Base-by-base conservation (phyloP, 2,113 vertebrate genomes). In the Melospiza georgiana region DNA sequence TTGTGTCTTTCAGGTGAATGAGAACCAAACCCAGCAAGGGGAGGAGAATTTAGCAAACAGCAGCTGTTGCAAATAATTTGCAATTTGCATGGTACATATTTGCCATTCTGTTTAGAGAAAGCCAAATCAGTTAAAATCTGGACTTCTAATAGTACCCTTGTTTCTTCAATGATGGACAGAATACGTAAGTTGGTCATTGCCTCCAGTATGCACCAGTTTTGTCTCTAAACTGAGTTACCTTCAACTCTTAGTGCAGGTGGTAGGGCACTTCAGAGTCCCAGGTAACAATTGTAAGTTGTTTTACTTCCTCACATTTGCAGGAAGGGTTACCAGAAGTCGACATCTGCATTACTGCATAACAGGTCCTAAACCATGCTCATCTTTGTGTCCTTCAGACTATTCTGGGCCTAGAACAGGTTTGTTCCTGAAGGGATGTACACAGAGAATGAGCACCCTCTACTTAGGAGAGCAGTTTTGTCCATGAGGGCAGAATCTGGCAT, bases 11-110 rank as follows among this genome's bases (percentile, higher is more conserved):
- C 67, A 55, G 35, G 15, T 80, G 23, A 66, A 55, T 63, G 31
- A 83, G 6, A 83, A 49, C 5, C 0, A 1, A 74, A 67, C 2
- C 8, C 27, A 15, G 3, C 0, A 0, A 31, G 14, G 20, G 5
- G 14, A 73, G 9, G 5, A 67, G 35, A 71, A 77, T 77, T 80
- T 63, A 62, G 9, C 43, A n/a, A 82, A 79, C 0, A 79, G 20
- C 48, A 90, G 21, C 35, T 4, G 0, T 48, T 74, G n/a, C 16
- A 74, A 86, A 86, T 54, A 80, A 30, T n/a, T 80, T 74, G 11
- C 18, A 77, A 74, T 93, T 80, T 84, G 2, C 46, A 69, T 37
- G 37, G 20, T 83, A 19, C 12, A 1, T 76, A 43, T 85, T 68
- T 82, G 11, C 4, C 43, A 18, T 68, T 82, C 33, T 55, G 19